Evolutionary conservation across 2,113 vertebrate genomes (phyloP).

Genomic region (Herpailurus yagouaroundi): DNA sequence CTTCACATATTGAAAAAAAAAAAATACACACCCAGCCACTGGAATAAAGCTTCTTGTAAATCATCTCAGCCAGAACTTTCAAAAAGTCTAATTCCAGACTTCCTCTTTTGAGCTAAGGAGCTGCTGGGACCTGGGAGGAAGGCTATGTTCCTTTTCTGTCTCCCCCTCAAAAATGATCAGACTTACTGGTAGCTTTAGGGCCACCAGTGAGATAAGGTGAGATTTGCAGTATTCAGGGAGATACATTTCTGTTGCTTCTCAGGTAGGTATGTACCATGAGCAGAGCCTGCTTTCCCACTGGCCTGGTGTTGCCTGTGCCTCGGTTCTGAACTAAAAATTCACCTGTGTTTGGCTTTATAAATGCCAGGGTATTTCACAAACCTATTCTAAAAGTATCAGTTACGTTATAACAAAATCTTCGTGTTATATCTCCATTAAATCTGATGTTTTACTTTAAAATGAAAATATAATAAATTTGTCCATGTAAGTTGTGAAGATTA

Average conservation of each 20-base stretch:
- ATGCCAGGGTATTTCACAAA: not conserved
- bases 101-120: not conserved
- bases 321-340: not conserved
- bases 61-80: not conserved
- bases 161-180: not conserved
- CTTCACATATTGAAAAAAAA: too few relatives aligned
- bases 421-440: not conserved
- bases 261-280: not conserved
- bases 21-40: too few relatives aligned
- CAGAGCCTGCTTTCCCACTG: not conserved
- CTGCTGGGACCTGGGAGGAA: not conserved
- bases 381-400: not conserved
- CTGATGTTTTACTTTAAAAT: conserved; percentile 58
- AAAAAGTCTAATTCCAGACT: not conserved
- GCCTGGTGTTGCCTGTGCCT: not conserved
- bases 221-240: not conserved
- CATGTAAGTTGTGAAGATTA: not conserved
- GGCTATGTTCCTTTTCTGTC: not conserved
- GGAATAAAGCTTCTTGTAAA: not conserved
- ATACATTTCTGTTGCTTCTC: not conserved
- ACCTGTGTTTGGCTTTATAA: not conserved
- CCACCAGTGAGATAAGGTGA: not conserved
- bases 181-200: not conserved
- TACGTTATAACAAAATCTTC: not conserved
- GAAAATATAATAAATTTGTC: conserved; percentile 36